Conservation (phyloP, 2,888 invertebrate species). For the Capitulum mitella region DNA sequence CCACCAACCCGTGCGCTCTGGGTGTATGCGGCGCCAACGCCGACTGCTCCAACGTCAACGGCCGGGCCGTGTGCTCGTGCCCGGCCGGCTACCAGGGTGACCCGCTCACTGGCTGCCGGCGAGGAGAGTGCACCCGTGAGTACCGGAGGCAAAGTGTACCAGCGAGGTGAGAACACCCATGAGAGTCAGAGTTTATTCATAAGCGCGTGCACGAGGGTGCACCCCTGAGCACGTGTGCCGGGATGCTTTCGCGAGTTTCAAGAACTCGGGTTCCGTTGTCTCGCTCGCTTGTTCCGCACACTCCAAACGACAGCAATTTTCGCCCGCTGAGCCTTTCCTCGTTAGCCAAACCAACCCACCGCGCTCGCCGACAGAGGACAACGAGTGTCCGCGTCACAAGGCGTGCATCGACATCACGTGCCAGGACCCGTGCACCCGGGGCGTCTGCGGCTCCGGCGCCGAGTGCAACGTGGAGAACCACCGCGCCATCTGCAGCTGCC, state of each 20-base stretch:
- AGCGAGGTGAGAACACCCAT: too few relatives aligned
- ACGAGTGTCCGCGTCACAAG: constrained; percentile 64
- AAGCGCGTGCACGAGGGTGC: too few relatives aligned
- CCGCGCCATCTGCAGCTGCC: constrained; percentile 49
- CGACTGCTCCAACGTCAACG: constrained; percentile 39
- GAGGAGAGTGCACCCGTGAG: constrained; percentile 64
- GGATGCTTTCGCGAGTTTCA: too few relatives aligned
- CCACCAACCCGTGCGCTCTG: constrained; percentile 72
- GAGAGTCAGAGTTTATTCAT: too few relatives aligned
- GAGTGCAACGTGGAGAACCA: constrained; percentile 64
- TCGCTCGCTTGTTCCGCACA: too few relatives aligned
- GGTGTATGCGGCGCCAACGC: constrained; percentile 46
- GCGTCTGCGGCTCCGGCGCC: constrained; percentile 66
- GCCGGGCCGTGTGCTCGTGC: constrained; percentile 71
- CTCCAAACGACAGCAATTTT: too few relatives aligned
- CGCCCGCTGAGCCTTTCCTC: too few relatives aligned
- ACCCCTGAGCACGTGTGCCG: too few relatives aligned
- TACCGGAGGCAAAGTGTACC: background rate
- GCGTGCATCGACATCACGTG: constrained; percentile 70
- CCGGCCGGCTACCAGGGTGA: constrained; percentile 71
- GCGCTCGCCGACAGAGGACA: constrained; percentile 52
- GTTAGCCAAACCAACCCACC: too few relatives aligned
- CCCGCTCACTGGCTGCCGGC: constrained; percentile 62
- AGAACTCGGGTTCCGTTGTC: too few relatives aligned
- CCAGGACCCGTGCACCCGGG: constrained; percentile 68